These are phyloP conservation scores for Volucella inanis DNA, from an alignment of 2,888 invertebrate species.

Conservation along the genomic window DNA sequence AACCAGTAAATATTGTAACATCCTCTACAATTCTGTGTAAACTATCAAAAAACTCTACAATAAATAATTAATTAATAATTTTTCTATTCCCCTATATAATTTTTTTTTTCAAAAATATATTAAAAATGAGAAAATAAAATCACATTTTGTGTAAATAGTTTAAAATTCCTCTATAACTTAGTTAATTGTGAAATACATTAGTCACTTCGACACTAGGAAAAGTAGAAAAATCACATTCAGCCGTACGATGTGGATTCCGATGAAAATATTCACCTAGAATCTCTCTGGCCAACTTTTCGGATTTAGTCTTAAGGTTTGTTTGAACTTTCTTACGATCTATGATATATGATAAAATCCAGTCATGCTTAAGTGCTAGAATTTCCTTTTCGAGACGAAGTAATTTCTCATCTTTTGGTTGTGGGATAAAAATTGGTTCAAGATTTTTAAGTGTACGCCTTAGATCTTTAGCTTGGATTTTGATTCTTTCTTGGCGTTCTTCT, in stretches of 20 bases:
- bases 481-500: conserved; percentile 85
- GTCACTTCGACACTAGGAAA: conserved; percentile 78
- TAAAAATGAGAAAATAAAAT: background rate
- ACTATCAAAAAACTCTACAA: no score
- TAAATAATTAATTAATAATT: no score
- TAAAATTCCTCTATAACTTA: conserved; percentile 43
- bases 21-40: no score
- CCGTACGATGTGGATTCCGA: conserved; percentile 81
- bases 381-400: conserved; percentile 80
- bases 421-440: conserved; percentile 84
- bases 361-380: conserved; percentile 77
- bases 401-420: conserved; percentile 79
- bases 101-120: conserved; percentile 1
- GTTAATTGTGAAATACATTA: conserved; percentile 66
- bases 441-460: conserved; percentile 84
- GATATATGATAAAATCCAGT: conserved; percentile 79
- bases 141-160: conserved; percentile 1
- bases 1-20: no score
- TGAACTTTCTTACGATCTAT: conserved; percentile 76
- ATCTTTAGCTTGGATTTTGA: conserved; percentile 84
- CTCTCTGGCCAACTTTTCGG: conserved; percentile 78
- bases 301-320: conserved; percentile 44
- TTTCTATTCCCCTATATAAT: no score
- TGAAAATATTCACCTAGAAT: conserved; percentile 81
- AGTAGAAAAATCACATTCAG: conserved; percentile 80